Base-by-base conservation (phyloP, 2,113 vertebrate species). In the Crypturellus undulatus region DNA sequence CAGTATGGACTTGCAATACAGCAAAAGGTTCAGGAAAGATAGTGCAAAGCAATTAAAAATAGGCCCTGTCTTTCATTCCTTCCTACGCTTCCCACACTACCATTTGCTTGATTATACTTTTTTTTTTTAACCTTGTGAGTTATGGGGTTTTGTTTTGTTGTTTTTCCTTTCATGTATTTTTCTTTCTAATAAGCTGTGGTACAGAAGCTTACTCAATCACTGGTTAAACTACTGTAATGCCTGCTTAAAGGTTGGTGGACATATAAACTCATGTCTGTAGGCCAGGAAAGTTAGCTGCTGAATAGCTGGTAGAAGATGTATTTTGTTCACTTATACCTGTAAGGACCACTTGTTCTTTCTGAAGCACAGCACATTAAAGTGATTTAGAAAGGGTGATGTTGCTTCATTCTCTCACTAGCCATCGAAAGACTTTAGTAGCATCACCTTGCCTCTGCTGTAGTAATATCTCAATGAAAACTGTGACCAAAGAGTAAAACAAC, bases 401-500 rank as follows among this genome's bases (percentile, higher is more conserved):
- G 16, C 25, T 63, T 76, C 43, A 69, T 60, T 84, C 15, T 76
- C 17, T 60, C 34, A 69, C 19, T 38, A 32, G 19, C n/a, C 65
- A 49, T 34, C 56, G 63, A 8, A 54, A 64, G 7, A 36, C 25
- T 67, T 71, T 24, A 25, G 7, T 24, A 16, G 10, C 42, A 14
- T 91, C 18, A 65, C 19, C 43, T 79, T 54, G 24, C 15, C n/a
- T 76, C 3, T 67, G 56, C 6, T 19, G 10, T 47, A 65, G 16
- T 34, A 59, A 56, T 52, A 93, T 10, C 34, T 87, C 1, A 1
- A 11, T 59, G 30, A 69, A 92, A 81, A 82, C 18, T 30, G 28
- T 22, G 65, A 70, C 87, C 79, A 79, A 87, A 92, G 72, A 79
- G 10, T 54, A 75, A 51, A 73, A 38, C 19, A 89, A 34, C 28